Conservation (phyloP, 1,140 invertebrate genomes). For the Dendroctonus valens region DNA sequence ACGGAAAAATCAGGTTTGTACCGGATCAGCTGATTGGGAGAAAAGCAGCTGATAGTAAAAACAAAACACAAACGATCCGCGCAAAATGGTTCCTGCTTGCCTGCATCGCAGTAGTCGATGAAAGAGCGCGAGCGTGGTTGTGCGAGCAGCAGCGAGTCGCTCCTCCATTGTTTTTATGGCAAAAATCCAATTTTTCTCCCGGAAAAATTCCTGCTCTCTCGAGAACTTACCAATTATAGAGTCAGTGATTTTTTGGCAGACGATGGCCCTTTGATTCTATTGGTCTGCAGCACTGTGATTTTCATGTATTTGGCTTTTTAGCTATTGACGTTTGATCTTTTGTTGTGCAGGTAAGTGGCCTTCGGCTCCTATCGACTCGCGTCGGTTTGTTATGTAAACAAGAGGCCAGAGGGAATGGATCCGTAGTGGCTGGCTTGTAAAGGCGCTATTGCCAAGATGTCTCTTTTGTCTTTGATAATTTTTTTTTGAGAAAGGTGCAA, state of each 20-base stretch:
- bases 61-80: conserved; percentile 37
- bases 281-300: conserved; percentile 2
- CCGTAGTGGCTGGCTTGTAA: neutral
- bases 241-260: neutral
- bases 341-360: conserved; percentile 39
- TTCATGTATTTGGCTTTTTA: conserved; percentile 10
- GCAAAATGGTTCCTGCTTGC: conserved; percentile 22
- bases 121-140: conserved; percentile 24
- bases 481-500: too few relatives aligned
- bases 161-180: conserved; percentile 16
- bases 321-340: conserved; percentile 37
- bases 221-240: neutral
- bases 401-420: conserved; percentile 26
- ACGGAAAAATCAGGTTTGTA: conserved; percentile 37
- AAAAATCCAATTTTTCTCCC: neutral
- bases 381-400: conserved; percentile 46
- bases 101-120: conserved; percentile 18
- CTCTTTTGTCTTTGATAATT: too few relatives aligned
- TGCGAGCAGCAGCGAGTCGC: conserved; percentile 1
- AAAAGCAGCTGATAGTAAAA: conserved; percentile 43
- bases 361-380: conserved; percentile 33
- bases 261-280: neutral
- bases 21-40: conserved; percentile 42
- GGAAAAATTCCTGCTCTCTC: conserved; percentile 2
- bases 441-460: conserved; percentile 3